phyloP scores from a whole-genome alignment of 2,888 invertebrate species.

The Sphinx pinastri region DNA sequence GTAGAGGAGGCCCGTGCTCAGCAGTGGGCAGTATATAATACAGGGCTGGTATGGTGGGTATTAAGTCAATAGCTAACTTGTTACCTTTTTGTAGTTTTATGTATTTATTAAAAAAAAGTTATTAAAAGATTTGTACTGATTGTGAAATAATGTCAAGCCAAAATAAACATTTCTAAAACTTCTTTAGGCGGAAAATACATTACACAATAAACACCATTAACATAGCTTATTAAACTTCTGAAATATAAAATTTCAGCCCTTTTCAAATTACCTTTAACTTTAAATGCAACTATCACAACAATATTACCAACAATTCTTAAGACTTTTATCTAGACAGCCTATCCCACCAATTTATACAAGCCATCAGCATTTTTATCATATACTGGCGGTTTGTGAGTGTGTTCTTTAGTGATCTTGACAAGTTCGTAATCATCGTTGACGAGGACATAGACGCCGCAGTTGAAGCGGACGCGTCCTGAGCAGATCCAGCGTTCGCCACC shows the following conservation, averaged over 20 bases:
- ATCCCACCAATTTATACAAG: conserved; percentile 57
- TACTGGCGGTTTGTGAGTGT: conserved; percentile 67
- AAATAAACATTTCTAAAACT: conserved; percentile 3
- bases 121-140: conserved; percentile 8
- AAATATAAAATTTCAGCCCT: too few species aligned
- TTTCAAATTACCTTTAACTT: too few species aligned
- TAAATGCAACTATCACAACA: too few species aligned
- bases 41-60: too few species aligned
- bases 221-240: too few species aligned
- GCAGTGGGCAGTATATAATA: too few species aligned
- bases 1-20: too few species aligned
- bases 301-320: not conserved
- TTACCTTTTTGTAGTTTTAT: not conserved
- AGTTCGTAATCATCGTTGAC: conserved; percentile 79
- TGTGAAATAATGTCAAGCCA: not conserved
- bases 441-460: conserved; percentile 71
- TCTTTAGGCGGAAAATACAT: too few species aligned
- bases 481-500: conserved; percentile 78
- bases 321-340: not conserved
- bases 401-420: conserved; percentile 70
- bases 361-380: conserved; percentile 69
- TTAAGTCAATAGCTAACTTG: not conserved
- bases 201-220: too few species aligned
- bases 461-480: conserved; percentile 66
- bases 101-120: not conserved